Evolutionary conservation across 1,140 invertebrate species (phyloP).

Genomic region (Andricus grossulariae): DNA sequence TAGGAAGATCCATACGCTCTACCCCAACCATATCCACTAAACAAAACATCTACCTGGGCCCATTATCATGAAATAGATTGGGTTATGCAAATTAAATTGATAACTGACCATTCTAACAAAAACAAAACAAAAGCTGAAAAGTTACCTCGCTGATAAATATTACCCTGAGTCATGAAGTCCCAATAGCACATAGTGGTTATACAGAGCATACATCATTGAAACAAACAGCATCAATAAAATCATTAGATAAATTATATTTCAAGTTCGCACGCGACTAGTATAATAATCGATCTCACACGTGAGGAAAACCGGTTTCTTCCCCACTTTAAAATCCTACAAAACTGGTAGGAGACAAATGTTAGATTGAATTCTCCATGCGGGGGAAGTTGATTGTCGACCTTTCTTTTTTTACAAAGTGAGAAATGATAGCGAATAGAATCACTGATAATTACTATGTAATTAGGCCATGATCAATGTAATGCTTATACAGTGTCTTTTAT

Average conservation of each 20-base stretch:
- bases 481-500: slow-evolving; percentile 25
- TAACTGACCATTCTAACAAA: not conserved
- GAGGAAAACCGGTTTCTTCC: slow-evolving; percentile 56
- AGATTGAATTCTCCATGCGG: slow-evolving; percentile 52
- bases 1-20: too few relatives aligned
- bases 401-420: slow-evolving; percentile 46
- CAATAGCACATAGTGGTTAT: slow-evolving; percentile 32
- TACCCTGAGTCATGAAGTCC: slow-evolving; percentile 42
- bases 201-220: slow-evolving; percentile 4
- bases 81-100: too few relatives aligned
- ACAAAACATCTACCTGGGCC: too few relatives aligned
- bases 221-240: not conserved
- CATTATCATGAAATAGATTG: too few relatives aligned
- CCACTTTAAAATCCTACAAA: not conserved
- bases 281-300: slow-evolving; percentile 50
- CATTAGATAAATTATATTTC: slow-evolving; percentile 36
- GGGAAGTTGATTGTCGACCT: slow-evolving; percentile 48
- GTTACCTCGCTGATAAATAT: not conserved
- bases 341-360: slow-evolving; percentile 33
- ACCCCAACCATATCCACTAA: too few relatives aligned
- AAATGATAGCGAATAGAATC: slow-evolving; percentile 49
- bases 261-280: slow-evolving; percentile 45
- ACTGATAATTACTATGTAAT: slow-evolving; percentile 47
- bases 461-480: slow-evolving; percentile 38
- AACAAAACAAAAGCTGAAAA: slow-evolving; percentile 15